Conservation (phyloP, 2,888 invertebrate species). For the Pheosia gnoma region DNA sequence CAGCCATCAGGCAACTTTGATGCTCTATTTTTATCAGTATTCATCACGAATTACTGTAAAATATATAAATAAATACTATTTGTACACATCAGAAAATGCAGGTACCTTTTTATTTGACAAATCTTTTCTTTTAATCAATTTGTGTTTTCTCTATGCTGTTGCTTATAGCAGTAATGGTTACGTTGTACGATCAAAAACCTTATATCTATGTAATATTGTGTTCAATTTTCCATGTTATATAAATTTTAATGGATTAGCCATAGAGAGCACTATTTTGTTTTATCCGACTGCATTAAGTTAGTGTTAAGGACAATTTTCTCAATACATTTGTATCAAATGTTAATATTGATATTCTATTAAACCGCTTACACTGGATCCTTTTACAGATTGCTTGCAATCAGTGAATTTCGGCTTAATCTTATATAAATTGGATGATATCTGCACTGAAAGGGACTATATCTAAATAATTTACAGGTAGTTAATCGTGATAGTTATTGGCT, state of each 20-base stretch:
- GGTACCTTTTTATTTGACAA: slow-evolving; percentile 46
- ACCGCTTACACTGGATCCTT: too few species aligned
- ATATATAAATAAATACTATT: slow-evolving; percentile 42
- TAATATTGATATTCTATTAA: too few species aligned
- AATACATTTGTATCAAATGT: too few species aligned
- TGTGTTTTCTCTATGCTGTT: slow-evolving; percentile 39
- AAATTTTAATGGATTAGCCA: background rate
- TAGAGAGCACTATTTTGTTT: background rate
- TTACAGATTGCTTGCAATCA: too few species aligned
- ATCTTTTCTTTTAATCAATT: slow-evolving; percentile 35
- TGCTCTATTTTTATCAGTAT: slow-evolving; percentile 59
- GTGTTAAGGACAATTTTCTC: background rate
- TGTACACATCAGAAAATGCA: slow-evolving; percentile 42
- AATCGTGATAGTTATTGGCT: too few species aligned
- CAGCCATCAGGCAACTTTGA: slow-evolving; percentile 78
- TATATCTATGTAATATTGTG: background rate
- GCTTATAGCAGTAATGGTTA: slow-evolving; percentile 22
- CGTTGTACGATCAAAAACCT: slow-evolving; percentile 5
- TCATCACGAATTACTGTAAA: slow-evolving; percentile 58
- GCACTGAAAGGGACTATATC: too few species aligned
- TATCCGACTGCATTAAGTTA: background rate
- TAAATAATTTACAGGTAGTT: too few species aligned
- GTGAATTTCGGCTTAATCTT: too few species aligned
- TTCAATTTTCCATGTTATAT: background rate
- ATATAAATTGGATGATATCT: too few species aligned